Evolutionary conservation across 2,888 invertebrate species (phyloP), one percentile per base, ranked within the genome.

Genomic region (Congeria kusceri): DNA sequence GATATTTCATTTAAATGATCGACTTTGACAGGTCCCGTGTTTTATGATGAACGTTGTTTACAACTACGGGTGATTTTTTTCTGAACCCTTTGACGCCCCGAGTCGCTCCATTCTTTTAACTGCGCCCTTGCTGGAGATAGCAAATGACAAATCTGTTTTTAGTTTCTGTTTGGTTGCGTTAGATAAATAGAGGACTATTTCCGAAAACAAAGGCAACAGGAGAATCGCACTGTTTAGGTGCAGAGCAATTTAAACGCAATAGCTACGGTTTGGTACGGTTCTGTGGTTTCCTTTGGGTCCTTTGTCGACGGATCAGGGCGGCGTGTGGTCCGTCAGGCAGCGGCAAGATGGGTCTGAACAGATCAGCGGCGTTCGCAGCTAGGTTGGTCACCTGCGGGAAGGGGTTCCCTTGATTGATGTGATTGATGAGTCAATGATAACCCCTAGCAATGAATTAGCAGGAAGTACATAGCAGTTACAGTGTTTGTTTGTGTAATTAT

Each of bases 1-100:
- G 74, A 74, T 74, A 74, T 56, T 49, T 74, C 56, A 56, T 28
- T 74, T 61, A 63, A 67, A 67, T 74, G 67, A 62, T 67, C 61
- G 67, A 59, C 67, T 56, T 49, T 62, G 62, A 66, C 58, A 67
- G 29, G 65, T 32, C 32, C 28, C 49, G 61, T 70, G 61, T 39
- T 49, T 23, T n/a, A n/a, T 18, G 15, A 29, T 74, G 62, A 74
- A 74, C 67, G 29, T 15, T 25, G 59, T 63, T 61, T 66, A 67
- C 25, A 61, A 67, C 67, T 62, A 61, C 46, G 58, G 63, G 56
- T 67, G 74, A 73, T 73, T 58, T 58, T 58, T 65, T 32, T 49
- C 47, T 57, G 32, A 58, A 66, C 59, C 53, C 29, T 57, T 58
- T 65, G 59, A 73, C 73, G 66, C 47, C 46, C 46, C 39, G 9